These are phyloP conservation scores for Chironomus tentans DNA, from an alignment of 2,888 invertebrate species.

Conservation along the genomic window DNA sequence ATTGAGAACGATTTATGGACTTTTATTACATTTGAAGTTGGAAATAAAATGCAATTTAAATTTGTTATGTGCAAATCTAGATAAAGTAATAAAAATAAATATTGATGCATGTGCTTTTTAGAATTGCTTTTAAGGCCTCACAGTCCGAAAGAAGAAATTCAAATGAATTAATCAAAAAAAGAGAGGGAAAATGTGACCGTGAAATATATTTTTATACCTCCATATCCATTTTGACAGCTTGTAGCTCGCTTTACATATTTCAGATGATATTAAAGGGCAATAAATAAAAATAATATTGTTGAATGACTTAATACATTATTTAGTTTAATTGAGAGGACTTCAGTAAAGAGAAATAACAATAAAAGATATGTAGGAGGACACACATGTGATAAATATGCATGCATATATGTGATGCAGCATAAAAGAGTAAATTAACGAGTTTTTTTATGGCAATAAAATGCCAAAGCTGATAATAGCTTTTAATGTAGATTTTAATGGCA, in stretches of 20 bases:
- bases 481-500: neutral
- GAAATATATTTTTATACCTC: neutral
- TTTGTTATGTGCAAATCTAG: neutral
- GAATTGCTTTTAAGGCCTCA: no score
- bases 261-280: no score
- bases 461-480: neutral
- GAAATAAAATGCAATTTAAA: slow-evolving; percentile 12
- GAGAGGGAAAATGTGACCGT: neutral
- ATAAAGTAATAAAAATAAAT: no score
- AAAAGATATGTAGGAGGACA: no score
- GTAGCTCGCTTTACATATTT: neutral
- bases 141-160: no score
- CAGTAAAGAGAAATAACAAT: no score
- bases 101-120: no score
- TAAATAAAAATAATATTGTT: neutral
- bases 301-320: no score
- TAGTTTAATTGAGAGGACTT: no score
- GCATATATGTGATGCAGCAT: neutral
- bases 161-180: no score
- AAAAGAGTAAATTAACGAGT: neutral
- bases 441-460: neutral
- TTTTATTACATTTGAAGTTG: neutral
- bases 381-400: neutral
- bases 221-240: neutral
- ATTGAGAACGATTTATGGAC: slow-evolving; percentile 22